Evolutionary conservation across 1,140 invertebrate genomes (phyloP), one percentile per base, ranked within the genome.

Genomic region (Drosophila jambulina): DNA sequence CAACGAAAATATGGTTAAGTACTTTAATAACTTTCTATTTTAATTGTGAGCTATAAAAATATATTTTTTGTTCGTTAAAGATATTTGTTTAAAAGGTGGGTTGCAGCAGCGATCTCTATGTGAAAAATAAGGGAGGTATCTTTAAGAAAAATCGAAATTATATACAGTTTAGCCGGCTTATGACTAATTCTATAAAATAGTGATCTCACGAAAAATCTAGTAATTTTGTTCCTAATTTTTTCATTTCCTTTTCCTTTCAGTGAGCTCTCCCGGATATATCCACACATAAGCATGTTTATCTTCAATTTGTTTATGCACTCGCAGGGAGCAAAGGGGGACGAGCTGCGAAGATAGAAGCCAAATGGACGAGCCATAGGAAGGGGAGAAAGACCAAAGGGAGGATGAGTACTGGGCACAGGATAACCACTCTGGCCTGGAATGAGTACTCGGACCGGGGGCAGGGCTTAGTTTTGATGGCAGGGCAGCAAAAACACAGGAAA

Each of bases 251-350:
- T 29, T 43, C 19, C 10, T 46, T 15, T 38, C 36, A 51, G 38
- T 65, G 46, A 23, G 13, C 23, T 27, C 15, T 15, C n/a, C 17
- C 7, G 21, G 23, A 45, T 23, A 54, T 54, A 67, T 38, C 29
- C 58, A 40, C 65, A 53, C 54, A 77, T 78, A 60, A 59, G 63
- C 60, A 61, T 78, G 64, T 70, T 78, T 78, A 67, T 78, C 75
- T 74, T 64, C 63, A 64, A 63, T 64, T 68, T 79, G 80, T 79
- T 80, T 83, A 83, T 83, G 80, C 80, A 83, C 38, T 72, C 53
- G 67, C 43, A n/a, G 68, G 43, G 36, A 40, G 54, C 32, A 51
- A 34, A 27, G 21, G 46, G 32, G n/a, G 21, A 36, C 13, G 25
- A 46, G 32, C 19, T 36, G 51, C 19, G 19, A 21, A 34, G 34